phyloP scores from a whole-genome alignment of 2,113 vertebrate species.

The Tiliqua scincoides region DNA sequence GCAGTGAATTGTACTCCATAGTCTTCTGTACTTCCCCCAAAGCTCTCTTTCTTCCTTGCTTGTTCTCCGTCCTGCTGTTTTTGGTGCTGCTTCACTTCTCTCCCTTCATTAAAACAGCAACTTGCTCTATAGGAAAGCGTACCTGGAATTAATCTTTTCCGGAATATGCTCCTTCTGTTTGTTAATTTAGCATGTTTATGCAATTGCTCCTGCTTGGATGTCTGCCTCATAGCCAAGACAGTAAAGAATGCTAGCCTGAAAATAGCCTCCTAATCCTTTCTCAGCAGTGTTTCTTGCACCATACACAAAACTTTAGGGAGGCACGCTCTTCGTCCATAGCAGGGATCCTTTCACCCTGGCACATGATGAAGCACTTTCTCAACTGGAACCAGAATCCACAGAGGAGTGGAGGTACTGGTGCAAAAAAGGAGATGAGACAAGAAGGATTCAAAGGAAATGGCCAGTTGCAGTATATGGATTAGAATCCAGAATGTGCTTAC shows the following conservation, averaged over 20 bases:
- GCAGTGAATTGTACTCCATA: not conserved
- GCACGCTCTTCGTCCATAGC: not conserved
- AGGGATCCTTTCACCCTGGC: not conserved
- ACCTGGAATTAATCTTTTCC: constrained; percentile 33
- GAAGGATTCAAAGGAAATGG: not conserved
- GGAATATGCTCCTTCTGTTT: constrained; percentile 36
- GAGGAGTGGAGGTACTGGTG: not conserved
- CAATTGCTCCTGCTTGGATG: constrained; percentile 56
- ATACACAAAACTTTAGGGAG: not conserved
- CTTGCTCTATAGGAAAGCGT: constrained; percentile 36
- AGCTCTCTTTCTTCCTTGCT: not conserved
- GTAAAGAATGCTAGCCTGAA: constrained; percentile 22
- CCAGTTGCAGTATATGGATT: not conserved
- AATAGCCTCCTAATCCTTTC: not conserved
- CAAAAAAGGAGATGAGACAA: not conserved
- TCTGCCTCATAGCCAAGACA: constrained; percentile 51
- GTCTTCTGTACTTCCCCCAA: not conserved
- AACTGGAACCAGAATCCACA: not conserved
- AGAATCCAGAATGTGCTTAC: not conserved
- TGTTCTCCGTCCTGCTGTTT: not conserved
- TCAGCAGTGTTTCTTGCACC: not conserved
- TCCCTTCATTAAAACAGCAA: constrained; percentile 29
- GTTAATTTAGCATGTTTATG: constrained; percentile 64
- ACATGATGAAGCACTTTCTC: not conserved
- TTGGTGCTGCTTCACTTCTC: not conserved